A percentile compares a stretch with the other conserved stretches of the same genome.
Evolutionary conservation across 2,113 vertebrate species (phyloP).

Genomic region (Oplegnathus fasciatus): DNA sequence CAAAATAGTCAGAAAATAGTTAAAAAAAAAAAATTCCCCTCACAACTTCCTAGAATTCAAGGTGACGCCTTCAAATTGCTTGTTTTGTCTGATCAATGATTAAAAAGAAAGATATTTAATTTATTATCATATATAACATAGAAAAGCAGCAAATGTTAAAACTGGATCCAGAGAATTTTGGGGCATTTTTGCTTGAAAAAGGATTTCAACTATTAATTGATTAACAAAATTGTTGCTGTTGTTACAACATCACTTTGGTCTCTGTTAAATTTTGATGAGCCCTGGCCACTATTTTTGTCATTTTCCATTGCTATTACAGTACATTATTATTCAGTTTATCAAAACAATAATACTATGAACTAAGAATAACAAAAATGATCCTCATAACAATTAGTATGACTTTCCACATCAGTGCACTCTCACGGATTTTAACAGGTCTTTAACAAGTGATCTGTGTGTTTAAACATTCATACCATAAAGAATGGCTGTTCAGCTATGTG

Average conservation of each 20-base stretch:
- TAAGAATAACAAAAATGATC: slow-evolving; percentile 5
- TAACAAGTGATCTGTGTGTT: slow-evolving; percentile 33
- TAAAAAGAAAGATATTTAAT: background rate
- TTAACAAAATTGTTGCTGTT: background rate
- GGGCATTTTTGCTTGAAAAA: no score
- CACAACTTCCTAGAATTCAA: no score
- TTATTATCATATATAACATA: background rate
- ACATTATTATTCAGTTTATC: no score
- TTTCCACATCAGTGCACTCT: background rate
- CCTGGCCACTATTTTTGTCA: background rate
- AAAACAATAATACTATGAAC: no score
- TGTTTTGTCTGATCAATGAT: background rate
- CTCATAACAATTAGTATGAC: background rate
- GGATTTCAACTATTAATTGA: background rate
- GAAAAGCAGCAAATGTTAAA: background rate
- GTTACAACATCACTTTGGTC: background rate
- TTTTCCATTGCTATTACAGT: background rate
- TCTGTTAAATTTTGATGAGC: background rate
- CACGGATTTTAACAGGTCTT: background rate
- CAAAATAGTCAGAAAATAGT: background rate
- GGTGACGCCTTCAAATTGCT: background rate
- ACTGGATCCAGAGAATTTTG: no score
- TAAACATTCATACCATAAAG: slow-evolving; percentile 30
- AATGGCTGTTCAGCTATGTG: slow-evolving; percentile 28
- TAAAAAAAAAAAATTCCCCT: background rate